Percentiles rank a stretch among this genome's conserved stretches.
Conservation (phyloP, 2,888 invertebrate species). For the Epistrophe eligans region DNA sequence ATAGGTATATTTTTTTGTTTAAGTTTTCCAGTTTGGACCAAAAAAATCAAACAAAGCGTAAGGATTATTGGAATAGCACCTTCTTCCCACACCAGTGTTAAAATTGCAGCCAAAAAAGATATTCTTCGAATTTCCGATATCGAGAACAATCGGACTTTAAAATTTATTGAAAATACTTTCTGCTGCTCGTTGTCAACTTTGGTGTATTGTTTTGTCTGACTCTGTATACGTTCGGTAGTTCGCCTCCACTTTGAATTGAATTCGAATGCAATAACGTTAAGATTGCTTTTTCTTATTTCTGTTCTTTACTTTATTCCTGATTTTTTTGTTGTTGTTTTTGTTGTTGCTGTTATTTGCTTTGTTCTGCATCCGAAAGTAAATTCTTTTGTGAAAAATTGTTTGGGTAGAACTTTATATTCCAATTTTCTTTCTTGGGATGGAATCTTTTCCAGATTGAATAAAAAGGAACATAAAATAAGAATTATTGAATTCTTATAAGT, state of each 20-base stretch:
- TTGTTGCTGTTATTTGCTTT: slow-evolving; percentile 50
- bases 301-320: background rate
- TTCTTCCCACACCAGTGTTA: slow-evolving; percentile 58
- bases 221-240: slow-evolving; percentile 50
- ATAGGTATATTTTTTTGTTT: background rate
- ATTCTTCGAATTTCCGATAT: slow-evolving; percentile 54
- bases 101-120: slow-evolving; percentile 72
- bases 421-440: slow-evolving; percentile 52
- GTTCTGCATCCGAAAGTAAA: slow-evolving; percentile 68
- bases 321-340: background rate
- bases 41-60: slow-evolving; percentile 18
- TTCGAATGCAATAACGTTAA: slow-evolving; percentile 73
- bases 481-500: slow-evolving; percentile 21
- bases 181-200: slow-evolving; percentile 70
- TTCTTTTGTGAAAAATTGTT: slow-evolving; percentile 72
- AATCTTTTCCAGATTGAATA: slow-evolving; percentile 34
- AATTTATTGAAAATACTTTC: slow-evolving; percentile 68
- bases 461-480: slow-evolving; percentile 25
- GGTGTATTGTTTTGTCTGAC: slow-evolving; percentile 66
- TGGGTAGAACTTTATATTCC: slow-evolving; percentile 53
- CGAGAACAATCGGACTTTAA: slow-evolving; percentile 73
- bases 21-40: background rate
- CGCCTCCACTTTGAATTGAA: slow-evolving; percentile 64
- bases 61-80: slow-evolving; percentile 69
- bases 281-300: slow-evolving; percentile 65